Percentiles rank a stretch among this genome's conserved stretches.
Conservation (phyloP, 1,140 invertebrate genomes). For the Cardiocondyla obscurior region DNA sequence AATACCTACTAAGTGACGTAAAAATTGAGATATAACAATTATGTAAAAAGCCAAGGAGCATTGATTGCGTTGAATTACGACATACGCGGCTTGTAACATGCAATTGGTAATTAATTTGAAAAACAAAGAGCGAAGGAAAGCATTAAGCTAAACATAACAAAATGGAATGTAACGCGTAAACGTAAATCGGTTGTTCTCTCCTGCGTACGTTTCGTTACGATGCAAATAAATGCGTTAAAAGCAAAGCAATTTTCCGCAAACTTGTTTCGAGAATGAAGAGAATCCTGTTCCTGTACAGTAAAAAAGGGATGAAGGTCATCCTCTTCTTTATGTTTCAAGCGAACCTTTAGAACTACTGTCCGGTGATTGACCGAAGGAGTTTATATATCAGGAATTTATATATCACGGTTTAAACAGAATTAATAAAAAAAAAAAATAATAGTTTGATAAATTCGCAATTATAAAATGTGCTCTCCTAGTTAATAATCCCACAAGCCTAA, state of each 20-base stretch:
- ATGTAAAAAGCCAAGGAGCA: neutral
- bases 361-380: too few relatives aligned
- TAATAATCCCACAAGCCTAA: neutral
- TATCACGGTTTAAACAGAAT: neutral
- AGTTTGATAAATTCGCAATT: neutral
- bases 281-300: neutral
- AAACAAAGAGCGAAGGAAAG: neutral
- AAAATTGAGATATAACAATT: neutral
- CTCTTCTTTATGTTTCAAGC: neutral
- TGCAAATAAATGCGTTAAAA: neutral
- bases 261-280: neutral
- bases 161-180: neutral
- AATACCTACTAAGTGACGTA: neutral
- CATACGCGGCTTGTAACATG: neutral
- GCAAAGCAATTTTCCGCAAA: neutral
- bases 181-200: neutral
- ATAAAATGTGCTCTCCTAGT: neutral
- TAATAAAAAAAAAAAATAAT: neutral
- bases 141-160: neutral
- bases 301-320: neutral
- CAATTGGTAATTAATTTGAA: neutral
- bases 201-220: neutral
- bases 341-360: neutral
- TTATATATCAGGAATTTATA: too few relatives aligned
- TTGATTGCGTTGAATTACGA: neutral